Conservation (phyloP, 2,113 vertebrate species). For the Myocastor coypus region DNA sequence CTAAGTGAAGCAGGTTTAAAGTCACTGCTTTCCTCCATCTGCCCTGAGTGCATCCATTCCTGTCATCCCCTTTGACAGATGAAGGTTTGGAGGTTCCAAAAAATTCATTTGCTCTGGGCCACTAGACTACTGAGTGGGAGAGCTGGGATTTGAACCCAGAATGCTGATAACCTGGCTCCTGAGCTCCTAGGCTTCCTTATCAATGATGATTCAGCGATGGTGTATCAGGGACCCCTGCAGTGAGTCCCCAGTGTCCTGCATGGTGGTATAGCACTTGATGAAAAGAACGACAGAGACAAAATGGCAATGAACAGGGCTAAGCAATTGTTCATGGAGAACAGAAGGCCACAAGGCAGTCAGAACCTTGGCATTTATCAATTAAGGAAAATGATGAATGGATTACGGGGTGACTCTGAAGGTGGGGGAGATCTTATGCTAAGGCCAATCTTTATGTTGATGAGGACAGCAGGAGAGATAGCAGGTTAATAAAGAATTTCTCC, state of each 20-base stretch:
- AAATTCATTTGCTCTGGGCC: background rate
- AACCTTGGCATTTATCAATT: background rate
- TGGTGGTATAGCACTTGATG: background rate
- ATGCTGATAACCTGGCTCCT: background rate
- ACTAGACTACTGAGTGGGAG: background rate
- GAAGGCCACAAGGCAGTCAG: background rate
- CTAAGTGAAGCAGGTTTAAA: background rate
- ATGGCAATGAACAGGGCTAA: background rate
- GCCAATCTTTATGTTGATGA: background rate
- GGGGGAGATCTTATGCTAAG: background rate
- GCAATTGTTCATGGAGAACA: background rate
- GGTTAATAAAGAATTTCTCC: background rate
- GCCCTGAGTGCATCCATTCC: background rate
- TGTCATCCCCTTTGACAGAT: background rate
- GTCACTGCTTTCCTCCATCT: background rate
- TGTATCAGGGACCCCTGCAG: background rate
- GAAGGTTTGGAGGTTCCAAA: background rate
- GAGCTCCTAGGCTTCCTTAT: background rate
- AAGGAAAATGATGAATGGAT: background rate
- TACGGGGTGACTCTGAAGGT: background rate
- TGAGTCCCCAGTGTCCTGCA: background rate
- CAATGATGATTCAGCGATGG: background rate
- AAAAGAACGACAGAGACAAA: background rate
- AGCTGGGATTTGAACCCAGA: slow-evolving; percentile 20
- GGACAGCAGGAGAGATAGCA: background rate